Base-by-base conservation (phyloP, 2,113 vertebrate genomes). In the Sander lucioperca region DNA sequence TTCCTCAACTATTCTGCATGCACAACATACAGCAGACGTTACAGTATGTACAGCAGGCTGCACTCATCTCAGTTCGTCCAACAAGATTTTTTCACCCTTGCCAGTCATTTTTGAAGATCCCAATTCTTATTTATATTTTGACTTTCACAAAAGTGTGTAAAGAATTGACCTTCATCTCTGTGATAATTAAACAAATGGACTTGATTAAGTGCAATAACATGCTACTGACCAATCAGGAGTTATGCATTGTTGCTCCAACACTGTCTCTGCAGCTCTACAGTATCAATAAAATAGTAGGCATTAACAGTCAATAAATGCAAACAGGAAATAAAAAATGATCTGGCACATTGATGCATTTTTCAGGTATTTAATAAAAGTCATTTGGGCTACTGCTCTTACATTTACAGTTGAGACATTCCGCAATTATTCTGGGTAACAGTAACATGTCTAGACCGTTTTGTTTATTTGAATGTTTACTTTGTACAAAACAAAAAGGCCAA, bases 401-500 rank as follows among this genome's bases (percentile, higher is more conserved):
- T 95, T 92, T 95, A 94, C 93, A 95, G 92, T 91, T 91, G 93
- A 94, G 93, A 96, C 94, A 95, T 95, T 94, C 94, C 87, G 94
- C 91, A 94, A 84, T 92, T 93, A 90, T 94, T 91, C 92, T 93
- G 92, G 92, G 84, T 93, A 94, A 94, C 94, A 94, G 89, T 93
- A 92, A 90, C 92, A 91, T 93, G 94, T 95, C 92, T 90, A 93
- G 88, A 94, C 92, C 86, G 45, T 93, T 94, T 90, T 86, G 91
- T 90, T 94, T 91, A 90, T 92, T 85, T 91, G 88, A 89, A 92
- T 91, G 88, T 93, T 95, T 94, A 94, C 92, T 94, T 94, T 95
- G 91, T 95, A 96, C 94, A 96, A 95, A 95, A 95, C 91, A 93
- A 94, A 95, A 94, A 90, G 93, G 93, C 93, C 93, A 95, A 93